phyloP scores from a whole-genome alignment of 2,888 invertebrate species.

The Heliconius sara region DNA sequence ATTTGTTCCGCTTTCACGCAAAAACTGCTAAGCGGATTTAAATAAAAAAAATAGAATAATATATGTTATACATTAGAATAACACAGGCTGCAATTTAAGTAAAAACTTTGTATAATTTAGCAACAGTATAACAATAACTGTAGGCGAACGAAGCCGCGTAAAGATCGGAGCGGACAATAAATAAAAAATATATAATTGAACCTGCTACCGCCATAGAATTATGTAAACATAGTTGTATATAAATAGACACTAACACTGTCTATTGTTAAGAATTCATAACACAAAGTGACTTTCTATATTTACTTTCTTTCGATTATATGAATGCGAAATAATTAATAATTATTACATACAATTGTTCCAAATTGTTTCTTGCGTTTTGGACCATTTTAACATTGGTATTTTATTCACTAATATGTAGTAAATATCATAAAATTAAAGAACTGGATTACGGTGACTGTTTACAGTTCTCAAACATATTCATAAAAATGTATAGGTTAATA shows the following conservation, averaged over 20 bases:
- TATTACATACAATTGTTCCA: not conserved
- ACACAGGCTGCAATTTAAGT: too few relatives aligned
- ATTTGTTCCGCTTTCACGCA: too few relatives aligned
- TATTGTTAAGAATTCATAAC: not conserved
- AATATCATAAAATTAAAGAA: not conserved
- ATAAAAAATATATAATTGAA: not conserved
- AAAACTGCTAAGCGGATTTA: too few relatives aligned
- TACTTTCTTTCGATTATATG: not conserved
- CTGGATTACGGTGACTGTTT: too few relatives aligned
- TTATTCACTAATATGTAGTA: not conserved
- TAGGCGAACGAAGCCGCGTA: too few relatives aligned
- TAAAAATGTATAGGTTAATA: too few relatives aligned
- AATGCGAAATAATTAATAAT: not conserved
- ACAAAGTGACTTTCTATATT: conserved; percentile 3
- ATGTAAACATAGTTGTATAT: not conserved
- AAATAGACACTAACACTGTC: not conserved
- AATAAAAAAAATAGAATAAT: too few relatives aligned
- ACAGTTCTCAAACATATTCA: too few relatives aligned
- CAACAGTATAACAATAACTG: too few relatives aligned
- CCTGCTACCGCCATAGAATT: not conserved
- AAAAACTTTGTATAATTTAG: too few relatives aligned
- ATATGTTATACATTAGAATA: too few relatives aligned
- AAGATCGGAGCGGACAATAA: not conserved
- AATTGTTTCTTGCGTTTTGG: not conserved
- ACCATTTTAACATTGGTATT: not conserved